Base-by-base conservation (phyloP, 2,888 invertebrate species). In the Zelleria hepariella region DNA sequence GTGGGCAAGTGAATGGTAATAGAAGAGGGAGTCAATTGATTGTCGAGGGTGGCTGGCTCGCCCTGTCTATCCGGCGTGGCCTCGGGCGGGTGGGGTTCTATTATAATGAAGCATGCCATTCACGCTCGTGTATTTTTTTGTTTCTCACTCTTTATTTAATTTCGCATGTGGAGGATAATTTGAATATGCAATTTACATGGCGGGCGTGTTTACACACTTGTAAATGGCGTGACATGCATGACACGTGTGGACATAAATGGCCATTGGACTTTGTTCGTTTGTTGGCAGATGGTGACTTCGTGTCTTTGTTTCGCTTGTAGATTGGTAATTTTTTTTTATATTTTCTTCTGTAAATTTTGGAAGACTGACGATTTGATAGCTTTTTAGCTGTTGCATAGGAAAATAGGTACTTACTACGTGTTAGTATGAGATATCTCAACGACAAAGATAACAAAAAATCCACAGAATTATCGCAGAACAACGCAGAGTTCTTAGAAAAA, bases 91-190 rank as follows among this genome's bases (percentile, higher is more conserved):
- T 78, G 82, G 84, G 81, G 83, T 72, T 71, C 69, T 66, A 68
- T 71, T 69, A 70, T 69, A 70, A 68, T 73, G 73, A 76, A 78
- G 78, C 78, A 75, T 78, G 77, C 72, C 71, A 70, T 67, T 71
- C 68, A 71, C 70, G 75, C 10, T 42, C n/a, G n/a, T 42, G 32
- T 42, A 42, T 42, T 42, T 80, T 84, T 73, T 86, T 86, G 78
- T 86, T 83, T 86, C 81, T 78, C 52, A 57, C 73, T 78, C 78
- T 79, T 74, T 84, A 84, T 86, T 88, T 84, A 84, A 86, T 86
- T 85, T 85, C 66, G 86, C 85, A 77, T 42, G 85, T 86, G 83
- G 85, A 75, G 83, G 77, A 79, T 82, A 80, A 82, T 83, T 84
- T 84, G 74, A 84, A 86, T 86, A 80, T 74, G 74, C 72, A 77